A percentile compares a stretch with the other conserved stretches of the same genome.
phyloP scores from a whole-genome alignment of 2,113 vertebrate genomes.

The Leucoraja erinaceus region DNA sequence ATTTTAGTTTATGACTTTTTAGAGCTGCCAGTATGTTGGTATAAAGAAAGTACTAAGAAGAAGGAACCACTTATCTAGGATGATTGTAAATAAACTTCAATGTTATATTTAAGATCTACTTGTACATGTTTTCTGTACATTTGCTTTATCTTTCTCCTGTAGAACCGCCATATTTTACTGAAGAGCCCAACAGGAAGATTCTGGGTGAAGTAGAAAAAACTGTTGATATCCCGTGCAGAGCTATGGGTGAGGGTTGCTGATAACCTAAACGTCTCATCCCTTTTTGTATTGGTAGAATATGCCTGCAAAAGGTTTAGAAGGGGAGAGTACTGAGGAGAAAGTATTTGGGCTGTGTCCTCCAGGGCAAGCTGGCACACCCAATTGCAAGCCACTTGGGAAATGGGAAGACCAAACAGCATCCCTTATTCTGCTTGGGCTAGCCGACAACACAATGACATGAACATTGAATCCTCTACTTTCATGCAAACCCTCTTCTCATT shows the following conservation, averaged over 20 bases:
- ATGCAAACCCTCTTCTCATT: no score
- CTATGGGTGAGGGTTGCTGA: slow-evolving; percentile 64
- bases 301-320: not conserved
- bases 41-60: no score
- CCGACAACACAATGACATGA: no score
- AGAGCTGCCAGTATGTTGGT: no score
- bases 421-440: no score
- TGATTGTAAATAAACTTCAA: not conserved
- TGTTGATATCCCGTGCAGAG: slow-evolving; percentile 73
- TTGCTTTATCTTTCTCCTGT: slow-evolving; percentile 42
- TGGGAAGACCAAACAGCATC: no score
- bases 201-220: slow-evolving; percentile 70
- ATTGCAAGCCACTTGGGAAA: no score
- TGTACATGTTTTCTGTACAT: slow-evolving; percentile 37
- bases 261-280: not conserved
- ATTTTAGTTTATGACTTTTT: no score
- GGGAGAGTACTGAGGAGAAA: not conserved
- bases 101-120: not conserved
- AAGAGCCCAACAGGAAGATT: slow-evolving; percentile 64
- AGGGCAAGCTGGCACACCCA: no score
- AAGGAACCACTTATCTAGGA: not conserved
- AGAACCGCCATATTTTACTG: slow-evolving; percentile 75
- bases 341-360: not conserved
- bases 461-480: no score
- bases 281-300: not conserved